phyloP scores from a whole-genome alignment of 30 jellyfish, hydroid and myxozoan species.

The Chironex yamaguchii region DNA sequence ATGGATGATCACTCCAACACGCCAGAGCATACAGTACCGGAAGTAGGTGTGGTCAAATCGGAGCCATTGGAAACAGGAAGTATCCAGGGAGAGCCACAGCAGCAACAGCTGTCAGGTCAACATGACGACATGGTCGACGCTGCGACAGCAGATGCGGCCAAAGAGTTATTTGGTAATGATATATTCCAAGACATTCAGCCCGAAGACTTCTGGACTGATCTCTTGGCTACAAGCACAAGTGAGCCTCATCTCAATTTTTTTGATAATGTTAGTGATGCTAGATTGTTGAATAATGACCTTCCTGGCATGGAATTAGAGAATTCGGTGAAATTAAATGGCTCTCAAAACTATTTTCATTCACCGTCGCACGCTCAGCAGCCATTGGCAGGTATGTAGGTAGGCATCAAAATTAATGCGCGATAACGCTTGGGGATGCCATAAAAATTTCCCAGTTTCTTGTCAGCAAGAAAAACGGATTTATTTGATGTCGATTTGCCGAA shows the following conservation, averaged over 20 bases:
- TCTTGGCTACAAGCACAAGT: conserved; percentile 83
- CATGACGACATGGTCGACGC: conserved; percentile 70
- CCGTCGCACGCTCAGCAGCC: conserved; percentile 66
- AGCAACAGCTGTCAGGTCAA: conserved; percentile 45
- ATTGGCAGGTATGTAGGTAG: conserved; percentile 57
- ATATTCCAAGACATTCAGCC: conserved; percentile 91
- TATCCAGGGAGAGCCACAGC: conserved; percentile 14
- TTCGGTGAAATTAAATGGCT: conserved; percentile 71
- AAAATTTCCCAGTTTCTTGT: no score
- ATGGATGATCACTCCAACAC: conserved; percentile 90
- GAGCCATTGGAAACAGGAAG: conserved; percentile 34
- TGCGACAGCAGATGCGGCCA: conserved; percentile 98
- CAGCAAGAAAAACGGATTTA: no score
- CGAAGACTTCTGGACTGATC: conserved; percentile 97
- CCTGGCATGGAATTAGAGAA: conserved; percentile 82
- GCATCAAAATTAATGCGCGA: no score
- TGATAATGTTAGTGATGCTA: conserved; percentile 70
- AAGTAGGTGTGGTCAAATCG: conserved; percentile 62
- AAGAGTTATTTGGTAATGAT: conserved; percentile 94
- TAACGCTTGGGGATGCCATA: no score
- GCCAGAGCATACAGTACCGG: conserved; percentile 98
- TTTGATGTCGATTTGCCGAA: no score
- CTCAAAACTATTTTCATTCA: conserved; percentile 68
- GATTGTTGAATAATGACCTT: conserved; percentile 51
- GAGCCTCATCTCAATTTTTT: conserved; percentile 78